These are phyloP conservation scores for Lates calcarifer DNA, from an alignment of 2,113 vertebrate genomes.

Conservation along the genomic window DNA sequence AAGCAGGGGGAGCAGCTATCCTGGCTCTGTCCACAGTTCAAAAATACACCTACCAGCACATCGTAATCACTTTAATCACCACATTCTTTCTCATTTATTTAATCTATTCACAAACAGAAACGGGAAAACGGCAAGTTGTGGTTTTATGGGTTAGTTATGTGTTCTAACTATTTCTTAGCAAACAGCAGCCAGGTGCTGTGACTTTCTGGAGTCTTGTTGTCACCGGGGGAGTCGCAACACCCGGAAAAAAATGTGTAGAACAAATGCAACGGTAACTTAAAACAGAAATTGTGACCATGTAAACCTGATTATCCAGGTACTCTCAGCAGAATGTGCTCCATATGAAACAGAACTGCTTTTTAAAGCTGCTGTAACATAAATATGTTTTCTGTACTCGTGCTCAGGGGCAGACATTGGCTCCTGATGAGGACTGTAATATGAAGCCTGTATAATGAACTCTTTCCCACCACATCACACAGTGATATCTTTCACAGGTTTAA, in stretches of 20 bases:
- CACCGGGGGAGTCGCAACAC: not conserved
- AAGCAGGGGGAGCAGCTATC: too few species aligned
- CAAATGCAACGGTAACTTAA: not conserved
- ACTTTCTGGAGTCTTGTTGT: not conserved
- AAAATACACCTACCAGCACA: not conserved
- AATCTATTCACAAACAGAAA: not conserved
- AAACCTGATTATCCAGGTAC: not conserved
- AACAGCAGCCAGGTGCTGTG: not conserved
- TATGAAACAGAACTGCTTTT: not conserved
- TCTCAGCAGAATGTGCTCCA: not conserved
- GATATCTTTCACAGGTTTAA: not conserved
- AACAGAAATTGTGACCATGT: not conserved
- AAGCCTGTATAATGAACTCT: not conserved
- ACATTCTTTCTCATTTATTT: not conserved
- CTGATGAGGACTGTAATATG: not conserved
- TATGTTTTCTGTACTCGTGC: not conserved
- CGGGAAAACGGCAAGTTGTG: not conserved
- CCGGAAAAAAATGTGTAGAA: not conserved
- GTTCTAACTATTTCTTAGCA: not conserved
- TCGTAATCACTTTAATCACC: not conserved
- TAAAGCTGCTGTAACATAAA: conserved; percentile 1
- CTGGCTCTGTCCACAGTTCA: not conserved
- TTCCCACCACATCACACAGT: conserved; percentile 1
- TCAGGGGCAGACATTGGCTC: not conserved
- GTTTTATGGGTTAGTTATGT: not conserved